Conservation (phyloP, 1,140 invertebrate species). For the Drosophila orosa region DNA sequence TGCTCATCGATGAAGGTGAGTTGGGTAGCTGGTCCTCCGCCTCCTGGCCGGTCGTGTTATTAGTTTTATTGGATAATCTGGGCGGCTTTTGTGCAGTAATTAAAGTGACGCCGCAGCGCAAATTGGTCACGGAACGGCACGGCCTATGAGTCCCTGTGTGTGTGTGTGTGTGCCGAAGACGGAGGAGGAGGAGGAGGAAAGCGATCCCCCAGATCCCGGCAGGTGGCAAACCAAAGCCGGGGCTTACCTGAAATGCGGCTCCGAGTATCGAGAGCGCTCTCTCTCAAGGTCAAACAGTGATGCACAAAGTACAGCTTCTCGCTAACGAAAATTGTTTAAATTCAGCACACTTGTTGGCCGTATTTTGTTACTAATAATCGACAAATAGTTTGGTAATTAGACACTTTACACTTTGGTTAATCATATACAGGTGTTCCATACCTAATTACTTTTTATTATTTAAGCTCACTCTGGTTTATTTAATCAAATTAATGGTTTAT, state of each 20-base stretch:
- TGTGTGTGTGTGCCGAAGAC: not conserved
- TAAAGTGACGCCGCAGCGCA: conserved; percentile 58
- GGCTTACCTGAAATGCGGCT: conserved; percentile 43
- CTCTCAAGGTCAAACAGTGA: conserved; percentile 41
- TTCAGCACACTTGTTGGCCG: no score
- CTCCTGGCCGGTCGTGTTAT: conserved; percentile 5
- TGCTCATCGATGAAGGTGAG: conserved; percentile 85
- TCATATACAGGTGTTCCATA: no score
- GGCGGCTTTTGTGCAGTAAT: conserved; percentile 76
- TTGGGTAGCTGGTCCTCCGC: conserved; percentile 13
- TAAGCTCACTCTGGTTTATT: not conserved
- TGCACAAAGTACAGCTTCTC: conserved; percentile 28
- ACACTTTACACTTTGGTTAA: not conserved
- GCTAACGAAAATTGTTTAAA: not conserved
- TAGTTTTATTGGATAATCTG: conserved; percentile 75
- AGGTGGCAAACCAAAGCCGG: conserved; percentile 1
- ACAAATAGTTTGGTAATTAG: not conserved
- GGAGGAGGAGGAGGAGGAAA: conserved; percentile 7
- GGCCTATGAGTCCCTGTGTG: not conserved
- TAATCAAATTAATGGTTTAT: not conserved
- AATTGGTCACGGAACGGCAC: conserved; percentile 41
- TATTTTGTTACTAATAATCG: not conserved
- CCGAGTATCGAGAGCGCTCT: conserved; percentile 22
- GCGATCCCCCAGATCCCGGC: conserved; percentile 5
- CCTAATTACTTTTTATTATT: not conserved